These are phyloP conservation scores for Horisme vitalbata DNA, from an alignment of 2,888 invertebrate genomes.

Conservation along the genomic window DNA sequence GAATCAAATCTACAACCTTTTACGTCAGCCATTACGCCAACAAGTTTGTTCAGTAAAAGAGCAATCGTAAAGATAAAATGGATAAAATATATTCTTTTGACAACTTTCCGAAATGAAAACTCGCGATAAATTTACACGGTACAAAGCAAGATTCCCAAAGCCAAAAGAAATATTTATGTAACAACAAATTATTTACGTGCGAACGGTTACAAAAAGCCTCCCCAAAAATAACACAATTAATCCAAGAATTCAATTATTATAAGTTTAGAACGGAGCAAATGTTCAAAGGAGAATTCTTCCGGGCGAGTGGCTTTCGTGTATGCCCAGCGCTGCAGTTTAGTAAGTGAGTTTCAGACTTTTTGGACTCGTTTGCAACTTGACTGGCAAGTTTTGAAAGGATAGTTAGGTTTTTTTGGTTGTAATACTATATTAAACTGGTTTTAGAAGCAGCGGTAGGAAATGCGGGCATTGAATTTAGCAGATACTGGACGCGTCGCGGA, in stretches of 20 bases:
- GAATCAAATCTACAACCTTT: too few species aligned
- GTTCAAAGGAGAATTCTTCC: conserved; percentile 56
- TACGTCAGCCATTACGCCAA: too few species aligned
- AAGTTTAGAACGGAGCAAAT: conserved; percentile 64
- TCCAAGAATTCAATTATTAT: conserved; percentile 56
- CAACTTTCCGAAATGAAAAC: neutral
- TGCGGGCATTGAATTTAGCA: too few species aligned
- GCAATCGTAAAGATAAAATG: neutral
- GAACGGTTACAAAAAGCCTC: conserved; percentile 50
- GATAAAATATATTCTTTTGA: conserved; percentile 1
- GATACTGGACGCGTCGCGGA: too few species aligned
- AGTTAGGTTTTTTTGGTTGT: neutral
- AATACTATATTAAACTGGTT: too few species aligned
- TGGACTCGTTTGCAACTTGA: conserved; percentile 3
- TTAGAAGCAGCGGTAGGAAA: too few species aligned
- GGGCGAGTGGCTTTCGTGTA: conserved; percentile 55
- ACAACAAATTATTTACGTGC: conserved; percentile 62
- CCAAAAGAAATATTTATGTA: conserved; percentile 49
- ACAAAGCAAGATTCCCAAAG: conserved; percentile 31
- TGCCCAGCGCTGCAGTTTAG: conserved; percentile 37
- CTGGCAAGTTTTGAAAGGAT: conserved; percentile 2
- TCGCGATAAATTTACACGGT: conserved; percentile 23
- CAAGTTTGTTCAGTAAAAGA: too few species aligned
- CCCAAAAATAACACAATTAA: conserved; percentile 73
- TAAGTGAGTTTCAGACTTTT: conserved; percentile 17